phyloP scores from a whole-genome alignment of 2,113 vertebrate species.

The Mystacornis crossleyi region DNA sequence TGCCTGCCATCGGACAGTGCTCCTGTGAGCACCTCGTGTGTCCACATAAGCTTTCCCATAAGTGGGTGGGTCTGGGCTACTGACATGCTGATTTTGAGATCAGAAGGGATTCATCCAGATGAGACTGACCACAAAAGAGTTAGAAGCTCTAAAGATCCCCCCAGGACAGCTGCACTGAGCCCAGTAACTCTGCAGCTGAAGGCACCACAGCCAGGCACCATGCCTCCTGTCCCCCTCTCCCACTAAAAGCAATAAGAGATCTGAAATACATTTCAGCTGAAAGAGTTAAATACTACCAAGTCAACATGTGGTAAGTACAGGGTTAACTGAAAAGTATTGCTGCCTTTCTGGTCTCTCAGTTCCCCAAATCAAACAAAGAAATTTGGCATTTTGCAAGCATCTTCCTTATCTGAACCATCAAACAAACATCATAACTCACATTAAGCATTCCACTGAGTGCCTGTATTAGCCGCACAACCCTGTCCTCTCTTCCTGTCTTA shows the following conservation, averaged over 20 bases:
- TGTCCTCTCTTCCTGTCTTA: constrained; percentile 35
- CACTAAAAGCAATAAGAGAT: background rate
- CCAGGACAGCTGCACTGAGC: background rate
- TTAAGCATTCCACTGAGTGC: constrained; percentile 10
- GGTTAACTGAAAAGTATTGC: background rate
- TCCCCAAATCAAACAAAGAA: background rate
- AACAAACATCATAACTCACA: constrained; percentile 4
- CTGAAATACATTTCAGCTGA: background rate
- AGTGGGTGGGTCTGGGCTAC: fast-evolving
- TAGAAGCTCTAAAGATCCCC: background rate
- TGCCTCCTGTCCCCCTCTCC: background rate
- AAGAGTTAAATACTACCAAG: background rate
- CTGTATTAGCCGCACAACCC: constrained; percentile 10
- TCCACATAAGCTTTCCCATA: background rate
- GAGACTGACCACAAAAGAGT: background rate
- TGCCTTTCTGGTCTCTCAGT: background rate
- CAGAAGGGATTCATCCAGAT: background rate
- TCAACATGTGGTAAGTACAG: background rate
- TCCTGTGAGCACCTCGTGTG: fast-evolving
- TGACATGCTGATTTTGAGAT: background rate
- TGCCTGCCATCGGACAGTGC: fast-evolving
- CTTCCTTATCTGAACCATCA: constrained; percentile 11
- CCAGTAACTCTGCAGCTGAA: background rate
- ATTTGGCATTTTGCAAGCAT: background rate
- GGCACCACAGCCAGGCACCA: background rate